Evolutionary conservation across 2,797 vertebrate species (phyloP).

Genomic region (Chiloscyllium punctatum): DNA sequence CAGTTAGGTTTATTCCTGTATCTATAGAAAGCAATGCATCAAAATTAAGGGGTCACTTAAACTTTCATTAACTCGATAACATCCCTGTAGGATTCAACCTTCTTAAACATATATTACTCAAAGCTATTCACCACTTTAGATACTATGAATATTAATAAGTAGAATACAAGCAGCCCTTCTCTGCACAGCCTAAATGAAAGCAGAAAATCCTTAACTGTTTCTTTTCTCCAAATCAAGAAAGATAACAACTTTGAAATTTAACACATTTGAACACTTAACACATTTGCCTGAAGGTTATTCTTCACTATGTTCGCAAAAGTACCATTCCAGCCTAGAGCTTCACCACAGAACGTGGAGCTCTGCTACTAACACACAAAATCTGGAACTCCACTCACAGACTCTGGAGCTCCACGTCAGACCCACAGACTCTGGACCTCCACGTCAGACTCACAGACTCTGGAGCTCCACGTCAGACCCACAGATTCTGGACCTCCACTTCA

Average conservation of each 20-base stretch:
- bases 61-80: not conserved
- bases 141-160: not conserved
- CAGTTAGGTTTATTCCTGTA: not conserved
- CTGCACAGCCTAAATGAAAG: not conserved
- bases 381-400: no score
- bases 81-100: conserved; percentile 12
- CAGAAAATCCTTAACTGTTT: not conserved
- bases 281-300: not conserved
- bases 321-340: not conserved
- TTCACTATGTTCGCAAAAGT: not conserved
- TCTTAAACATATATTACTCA: not conserved
- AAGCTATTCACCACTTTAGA: not conserved
- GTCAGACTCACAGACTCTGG: no score
- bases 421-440: no score
- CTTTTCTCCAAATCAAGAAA: not conserved
- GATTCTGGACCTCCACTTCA: no score
- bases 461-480: no score
- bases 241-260: not conserved
- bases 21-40: not conserved
- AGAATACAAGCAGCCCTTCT: not conserved
- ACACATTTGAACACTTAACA: not conserved
- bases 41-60: conserved; percentile 8
- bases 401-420: no score
- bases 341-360: no score
- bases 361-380: no score